Evolutionary conservation across 2,113 vertebrate genomes (phyloP), one percentile per base, ranked within the genome.

Genomic region (Bos javanicus): DNA sequence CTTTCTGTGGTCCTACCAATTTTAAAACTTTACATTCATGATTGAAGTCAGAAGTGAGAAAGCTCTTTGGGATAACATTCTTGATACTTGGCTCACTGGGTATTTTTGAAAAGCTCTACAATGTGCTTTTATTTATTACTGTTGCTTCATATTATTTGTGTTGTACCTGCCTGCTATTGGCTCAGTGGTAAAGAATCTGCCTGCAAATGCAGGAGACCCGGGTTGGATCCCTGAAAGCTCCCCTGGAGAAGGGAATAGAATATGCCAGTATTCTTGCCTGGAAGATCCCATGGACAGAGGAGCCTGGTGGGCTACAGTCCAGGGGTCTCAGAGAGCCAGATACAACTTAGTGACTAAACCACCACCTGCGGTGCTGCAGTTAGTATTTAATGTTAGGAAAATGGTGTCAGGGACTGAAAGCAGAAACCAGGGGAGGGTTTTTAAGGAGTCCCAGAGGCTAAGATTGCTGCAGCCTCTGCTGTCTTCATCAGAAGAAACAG

Each of bases 11-110:
- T 59, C 90, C 25, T 78, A 26, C 52, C 30, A 59, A 14, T 43
- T 96, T 95, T 96, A 54, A 87, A 96, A 87, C 21, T 56, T 2
- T 78, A 50, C 48, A 86, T 96, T 76, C 76, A 87, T 62, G 84
- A 80, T 90, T 2, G 30, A 84, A 78, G 83, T 94, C 80, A 91
- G 54, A 94, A 90, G 30, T 74, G n/a, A 57, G 30, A 39, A 28
- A 50, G 33, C 46, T 84, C 71, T 87, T 92, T 78, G 8, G 59
- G 15, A n/a, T 33, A 14, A 39, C 64, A 59, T 19, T 91, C 43
- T n/a, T 64, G 76, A 83, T 80, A 33, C 23, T 97, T 88, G 86
- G 83, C 62, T 93, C 84, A 76, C 15, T 89, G 87, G 46, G 54
- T 59, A 39, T 64, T 81, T 92, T 90, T n/a, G 64, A 89, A 81